Conservation (phyloP, 1,140 invertebrate species). For the Whitmania pigra region DNA sequence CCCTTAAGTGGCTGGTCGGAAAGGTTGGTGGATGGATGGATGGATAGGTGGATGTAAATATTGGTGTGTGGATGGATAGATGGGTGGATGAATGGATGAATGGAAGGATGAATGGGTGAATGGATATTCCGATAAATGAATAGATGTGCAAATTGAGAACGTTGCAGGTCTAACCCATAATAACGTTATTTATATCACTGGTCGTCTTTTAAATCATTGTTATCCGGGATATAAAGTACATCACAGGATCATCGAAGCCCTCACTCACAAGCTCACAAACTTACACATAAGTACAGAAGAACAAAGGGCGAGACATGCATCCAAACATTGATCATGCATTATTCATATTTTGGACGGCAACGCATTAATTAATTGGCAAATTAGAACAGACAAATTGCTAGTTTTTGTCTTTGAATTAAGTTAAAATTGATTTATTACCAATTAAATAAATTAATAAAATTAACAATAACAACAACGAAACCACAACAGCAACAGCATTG, state of each 20-base stretch:
- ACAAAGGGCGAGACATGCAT: slow-evolving; percentile 8
- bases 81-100: too few species aligned
- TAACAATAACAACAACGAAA: too few species aligned
- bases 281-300: not conserved
- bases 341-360: not conserved
- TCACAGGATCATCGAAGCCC: not conserved
- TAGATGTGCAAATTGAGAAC: not conserved
- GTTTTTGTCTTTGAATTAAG: not conserved
- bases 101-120: not conserved
- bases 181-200: not conserved
- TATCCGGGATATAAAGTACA: slow-evolving; percentile 1
- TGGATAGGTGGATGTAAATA: too few species aligned
- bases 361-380: not conserved
- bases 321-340: not conserved
- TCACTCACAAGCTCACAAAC: not conserved
- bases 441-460: too few species aligned
- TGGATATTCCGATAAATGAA: not conserved
- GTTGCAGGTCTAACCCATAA: not conserved
- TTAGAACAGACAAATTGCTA: not conserved
- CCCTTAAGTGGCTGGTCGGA: too few species aligned
- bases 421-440: too few species aligned
- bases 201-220: not conserved
- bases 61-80: too few species aligned
- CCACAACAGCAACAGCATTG: too few species aligned
- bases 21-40: too few species aligned